Conservation (phyloP, 1,140 invertebrate genomes). For the Pseudomyrmex pallidus region DNA sequence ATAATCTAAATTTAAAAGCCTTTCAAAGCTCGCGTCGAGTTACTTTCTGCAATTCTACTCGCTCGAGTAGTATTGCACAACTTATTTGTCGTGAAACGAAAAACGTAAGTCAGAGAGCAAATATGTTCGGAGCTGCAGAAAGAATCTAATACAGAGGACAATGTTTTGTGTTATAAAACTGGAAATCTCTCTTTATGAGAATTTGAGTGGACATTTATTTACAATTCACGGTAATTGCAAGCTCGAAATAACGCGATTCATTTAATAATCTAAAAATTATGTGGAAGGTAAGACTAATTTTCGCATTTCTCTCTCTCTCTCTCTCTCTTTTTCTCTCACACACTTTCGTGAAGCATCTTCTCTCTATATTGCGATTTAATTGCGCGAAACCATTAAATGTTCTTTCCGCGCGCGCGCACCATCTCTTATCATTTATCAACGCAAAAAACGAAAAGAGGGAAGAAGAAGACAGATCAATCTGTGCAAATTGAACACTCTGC, state of each 20-base stretch:
- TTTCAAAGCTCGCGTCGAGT: too few species aligned
- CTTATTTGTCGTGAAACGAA: not conserved
- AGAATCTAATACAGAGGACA: too few species aligned
- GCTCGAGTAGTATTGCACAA: too few species aligned
- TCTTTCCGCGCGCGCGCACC: conserved; percentile 18
- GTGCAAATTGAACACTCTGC: conserved; percentile 17
- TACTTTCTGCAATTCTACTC: too few species aligned
- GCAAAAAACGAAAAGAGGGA: conserved; percentile 32
- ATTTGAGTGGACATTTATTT: not conserved
- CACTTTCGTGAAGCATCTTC: not conserved
- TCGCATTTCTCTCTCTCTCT: not conserved
- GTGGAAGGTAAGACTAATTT: not conserved
- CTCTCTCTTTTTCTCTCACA: too few species aligned
- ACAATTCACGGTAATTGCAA: not conserved
- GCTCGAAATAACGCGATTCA: not conserved
- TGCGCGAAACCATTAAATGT: not conserved
- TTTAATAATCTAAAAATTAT: not conserved
- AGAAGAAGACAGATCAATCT: conserved; percentile 57
- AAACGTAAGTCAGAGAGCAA: not conserved
- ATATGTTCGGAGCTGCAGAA: too few species aligned
- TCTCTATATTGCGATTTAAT: conserved; percentile 21
- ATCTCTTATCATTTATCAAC: conserved; percentile 41
- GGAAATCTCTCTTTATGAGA: not conserved
- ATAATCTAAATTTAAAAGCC: too few species aligned
- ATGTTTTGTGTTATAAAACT: too few species aligned